Base-by-base conservation (phyloP, 2,113 vertebrate genomes). In the Propithecus coquereli region DNA sequence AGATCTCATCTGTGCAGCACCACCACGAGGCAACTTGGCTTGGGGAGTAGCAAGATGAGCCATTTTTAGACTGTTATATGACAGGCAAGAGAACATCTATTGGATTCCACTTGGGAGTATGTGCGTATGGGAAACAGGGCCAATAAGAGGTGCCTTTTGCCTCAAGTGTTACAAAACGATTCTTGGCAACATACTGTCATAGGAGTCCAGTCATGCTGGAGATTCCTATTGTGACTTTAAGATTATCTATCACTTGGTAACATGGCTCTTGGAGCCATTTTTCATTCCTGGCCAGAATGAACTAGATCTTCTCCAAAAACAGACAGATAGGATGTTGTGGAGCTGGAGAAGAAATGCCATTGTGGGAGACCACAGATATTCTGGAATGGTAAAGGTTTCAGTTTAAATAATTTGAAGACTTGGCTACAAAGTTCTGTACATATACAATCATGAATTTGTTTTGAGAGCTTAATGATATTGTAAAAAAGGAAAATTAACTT, bases 401-500 rank as follows among this genome's bases (percentile, higher is more conserved):
- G 22, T 37, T 68, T 61, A 57, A 54, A 71, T 13, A 71, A 34
- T 37, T 9, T 94, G 59, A 59, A 93, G 70, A 40, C 1, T 2
- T 43, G 50, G 30, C 63, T 89, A 68, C 10, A 79, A 54, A n/a
- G 25, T 52, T 87, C 22, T 73, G 1, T 37, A 76, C 18, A 76
- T 0, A 66, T 16, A 45, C 45, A 96, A 86, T 47, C 61, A 9
- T 47, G 40, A 9, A 61, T 61, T 87, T 90, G 47, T 95, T 93
- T 93, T 70, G 40, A 94, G 59, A 66, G 14, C 8, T 87, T 59
- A 83, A 95, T 84, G 40, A 74, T 65, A 45, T 87, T 50, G 61
- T 30, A 76, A 50, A 96, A 63, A 66, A 76, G n/a, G 59, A 83
- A 95, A 94, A 85, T 50, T 32, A 80, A 57, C 30, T 74, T 66